phyloP scores from a whole-genome alignment of 2,888 invertebrate genomes.

The Proisotoma minuta region DNA sequence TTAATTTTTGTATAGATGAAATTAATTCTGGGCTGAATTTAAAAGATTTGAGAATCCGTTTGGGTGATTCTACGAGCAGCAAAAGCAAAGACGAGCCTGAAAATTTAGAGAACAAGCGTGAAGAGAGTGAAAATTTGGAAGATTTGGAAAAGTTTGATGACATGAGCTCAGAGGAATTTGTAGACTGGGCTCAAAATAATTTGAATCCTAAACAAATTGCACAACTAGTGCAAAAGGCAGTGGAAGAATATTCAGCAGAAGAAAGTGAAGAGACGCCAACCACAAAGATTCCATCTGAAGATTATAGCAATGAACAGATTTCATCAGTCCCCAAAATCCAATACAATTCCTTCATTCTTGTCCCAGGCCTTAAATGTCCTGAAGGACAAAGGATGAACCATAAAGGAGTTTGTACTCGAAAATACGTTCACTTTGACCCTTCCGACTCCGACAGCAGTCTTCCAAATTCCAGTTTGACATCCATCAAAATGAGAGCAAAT shows the following conservation, averaged over 20 bases:
- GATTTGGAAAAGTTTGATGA: neutral
- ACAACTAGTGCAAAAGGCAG: neutral
- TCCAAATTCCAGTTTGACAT: neutral
- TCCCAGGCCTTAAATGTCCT: conserved; percentile 14
- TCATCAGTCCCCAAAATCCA: neutral
- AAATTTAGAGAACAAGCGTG: neutral
- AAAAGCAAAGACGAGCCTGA: neutral
- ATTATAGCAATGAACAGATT: neutral
- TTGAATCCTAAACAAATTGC: conserved; percentile 5
- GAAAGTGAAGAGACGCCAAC: neutral
- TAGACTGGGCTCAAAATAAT: conserved; percentile 13
- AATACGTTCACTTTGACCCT: conserved; percentile 18
- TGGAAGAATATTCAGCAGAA: neutral
- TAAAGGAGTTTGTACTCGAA: conserved; percentile 18
- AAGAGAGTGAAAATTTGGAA: neutral
- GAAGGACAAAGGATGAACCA: conserved; percentile 23
- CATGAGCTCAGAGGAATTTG: conserved; percentile 11
- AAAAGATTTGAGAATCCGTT: neutral
- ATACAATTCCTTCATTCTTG: conserved; percentile 11
- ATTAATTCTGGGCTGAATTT: neutral
- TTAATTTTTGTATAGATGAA: too few relatives aligned
- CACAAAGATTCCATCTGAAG: too few relatives aligned
- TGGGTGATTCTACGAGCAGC: neutral
- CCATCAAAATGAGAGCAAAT: neutral
- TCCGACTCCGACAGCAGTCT: too few relatives aligned